Evolutionary conservation across 2,797 vertebrate genomes (phyloP).

Genomic region (Lacerta bilineata): DNA sequence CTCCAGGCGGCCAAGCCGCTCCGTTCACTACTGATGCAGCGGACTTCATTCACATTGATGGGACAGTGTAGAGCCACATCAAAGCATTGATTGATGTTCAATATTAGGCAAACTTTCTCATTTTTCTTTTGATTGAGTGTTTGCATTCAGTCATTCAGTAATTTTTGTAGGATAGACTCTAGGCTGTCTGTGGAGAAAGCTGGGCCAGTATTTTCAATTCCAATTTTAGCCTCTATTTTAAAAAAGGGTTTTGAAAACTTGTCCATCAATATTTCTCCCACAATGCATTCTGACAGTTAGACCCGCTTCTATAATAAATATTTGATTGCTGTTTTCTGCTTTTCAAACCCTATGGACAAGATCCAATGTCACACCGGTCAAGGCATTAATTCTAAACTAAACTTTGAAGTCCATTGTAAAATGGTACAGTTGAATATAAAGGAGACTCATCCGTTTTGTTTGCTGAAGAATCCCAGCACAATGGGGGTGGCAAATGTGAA

Average conservation of each 20-base stretch:
- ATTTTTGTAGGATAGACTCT: slow-evolving; percentile 34
- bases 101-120: slow-evolving; percentile 64
- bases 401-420: slow-evolving; percentile 52
- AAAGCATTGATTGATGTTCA: slow-evolving; percentile 48
- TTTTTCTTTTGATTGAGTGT: slow-evolving; percentile 63
- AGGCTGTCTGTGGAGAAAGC: slow-evolving; percentile 61
- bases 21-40: background rate
- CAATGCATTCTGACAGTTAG: slow-evolving; percentile 61
- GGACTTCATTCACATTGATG: slow-evolving; percentile 40
- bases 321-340: slow-evolving; percentile 13
- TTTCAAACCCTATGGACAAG: slow-evolving; percentile 42
- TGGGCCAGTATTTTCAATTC: slow-evolving; percentile 56
- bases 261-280: slow-evolving; percentile 59
- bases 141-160: slow-evolving; percentile 36
- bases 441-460: slow-evolving; percentile 47
- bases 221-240: slow-evolving; percentile 66
- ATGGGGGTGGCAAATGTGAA: slow-evolving; percentile 40
- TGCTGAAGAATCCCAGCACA: background rate
- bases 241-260: slow-evolving; percentile 66
- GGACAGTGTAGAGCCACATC: slow-evolving; percentile 43
- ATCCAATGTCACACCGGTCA: too few species aligned
- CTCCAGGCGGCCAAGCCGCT: too few species aligned
- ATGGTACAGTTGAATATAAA: background rate
- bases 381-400: background rate
- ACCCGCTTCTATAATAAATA: slow-evolving; percentile 65